These are phyloP conservation scores for Lepus townsendii DNA, from an alignment of 2,797 vertebrate genomes.

Conservation along the genomic window DNA sequence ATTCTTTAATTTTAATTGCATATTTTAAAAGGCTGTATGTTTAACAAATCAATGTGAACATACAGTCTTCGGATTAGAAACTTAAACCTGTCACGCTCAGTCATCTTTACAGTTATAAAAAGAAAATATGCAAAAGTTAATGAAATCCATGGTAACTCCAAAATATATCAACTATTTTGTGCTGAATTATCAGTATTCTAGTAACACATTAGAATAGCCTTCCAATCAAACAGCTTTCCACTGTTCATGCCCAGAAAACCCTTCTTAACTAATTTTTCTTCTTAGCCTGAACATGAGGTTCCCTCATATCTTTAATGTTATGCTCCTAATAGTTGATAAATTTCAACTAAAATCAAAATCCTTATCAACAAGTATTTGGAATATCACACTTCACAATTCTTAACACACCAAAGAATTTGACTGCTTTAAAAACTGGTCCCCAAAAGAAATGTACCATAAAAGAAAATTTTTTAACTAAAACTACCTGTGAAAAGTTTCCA, in stretches of 20 bases:
- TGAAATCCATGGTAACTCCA: constrained; percentile 65
- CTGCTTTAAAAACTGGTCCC: constrained; percentile 13
- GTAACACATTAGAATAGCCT: constrained; percentile 58
- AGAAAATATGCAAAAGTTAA: constrained; percentile 73
- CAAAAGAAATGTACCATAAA: constrained; percentile 42
- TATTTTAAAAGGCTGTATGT: constrained; percentile 49
- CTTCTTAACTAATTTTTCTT: constrained; percentile 45
- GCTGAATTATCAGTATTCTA: constrained; percentile 61
- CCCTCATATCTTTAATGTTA: constrained; percentile 12
- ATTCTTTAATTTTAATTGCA: constrained; percentile 64
- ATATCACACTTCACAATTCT: constrained; percentile 58
- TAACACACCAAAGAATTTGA: constrained; percentile 61
- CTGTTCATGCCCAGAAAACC: constrained; percentile 6
- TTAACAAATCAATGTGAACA: constrained; percentile 66
- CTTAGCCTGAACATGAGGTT: background rate
- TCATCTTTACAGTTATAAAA: constrained; percentile 36
- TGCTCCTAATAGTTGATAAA: background rate
- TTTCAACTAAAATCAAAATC: constrained; percentile 35
- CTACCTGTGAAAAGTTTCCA: constrained; percentile 58
- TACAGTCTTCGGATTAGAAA: background rate
- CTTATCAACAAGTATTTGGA: constrained; percentile 37
- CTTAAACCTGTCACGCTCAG: background rate
- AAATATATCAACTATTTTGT: constrained; percentile 50
- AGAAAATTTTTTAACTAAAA: constrained; percentile 52
- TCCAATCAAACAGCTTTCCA: background rate